Percentiles rank a stretch among this genome's conserved stretches.
These are phyloP conservation scores for Nasonia longicornis DNA, from an alignment of 1,140 invertebrate species.

Conservation along the genomic window DNA sequence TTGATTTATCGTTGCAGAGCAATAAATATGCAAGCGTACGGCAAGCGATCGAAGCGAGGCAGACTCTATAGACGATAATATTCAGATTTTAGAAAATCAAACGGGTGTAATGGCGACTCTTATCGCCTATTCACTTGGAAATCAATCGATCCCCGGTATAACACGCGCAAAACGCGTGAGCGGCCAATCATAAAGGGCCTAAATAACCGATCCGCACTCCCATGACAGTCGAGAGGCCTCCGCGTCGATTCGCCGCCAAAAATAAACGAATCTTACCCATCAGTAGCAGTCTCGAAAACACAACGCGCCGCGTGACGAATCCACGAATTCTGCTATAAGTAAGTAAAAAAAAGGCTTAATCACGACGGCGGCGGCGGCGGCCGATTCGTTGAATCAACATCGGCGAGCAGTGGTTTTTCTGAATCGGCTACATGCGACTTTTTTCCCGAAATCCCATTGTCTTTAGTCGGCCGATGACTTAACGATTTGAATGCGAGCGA, in stretches of 20 bases:
- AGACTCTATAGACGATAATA: too few species aligned
- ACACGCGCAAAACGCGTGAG: not conserved
- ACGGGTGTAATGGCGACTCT: too few species aligned
- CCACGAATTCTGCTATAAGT: slow-evolving; percentile 6
- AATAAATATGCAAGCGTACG: too few species aligned
- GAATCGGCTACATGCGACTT: not conserved
- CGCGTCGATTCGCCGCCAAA: not conserved
- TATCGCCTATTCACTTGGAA: not conserved
- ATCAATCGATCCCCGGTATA: not conserved
- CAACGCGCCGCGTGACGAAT: slow-evolving; percentile 29
- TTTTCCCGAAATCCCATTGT: slow-evolving; percentile 30
- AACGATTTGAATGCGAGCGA: slow-evolving; percentile 32
- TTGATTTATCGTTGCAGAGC: too few species aligned
- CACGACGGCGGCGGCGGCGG: not conserved
- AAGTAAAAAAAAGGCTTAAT: slow-evolving; percentile 18
- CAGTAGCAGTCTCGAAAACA: not conserved
- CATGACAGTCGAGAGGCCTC: not conserved
- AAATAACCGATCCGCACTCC: not conserved
- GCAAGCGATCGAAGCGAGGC: too few species aligned
- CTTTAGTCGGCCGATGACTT: slow-evolving; percentile 36
- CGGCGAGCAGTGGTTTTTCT: not conserved
- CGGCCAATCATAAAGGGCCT: not conserved
- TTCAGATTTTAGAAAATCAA: too few species aligned
- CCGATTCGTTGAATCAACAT: slow-evolving; percentile 28
- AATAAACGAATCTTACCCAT: not conserved